These are phyloP conservation scores for Drosophila vallismaia DNA, from an alignment of 2,888 invertebrate genomes.

Conservation along the genomic window DNA sequence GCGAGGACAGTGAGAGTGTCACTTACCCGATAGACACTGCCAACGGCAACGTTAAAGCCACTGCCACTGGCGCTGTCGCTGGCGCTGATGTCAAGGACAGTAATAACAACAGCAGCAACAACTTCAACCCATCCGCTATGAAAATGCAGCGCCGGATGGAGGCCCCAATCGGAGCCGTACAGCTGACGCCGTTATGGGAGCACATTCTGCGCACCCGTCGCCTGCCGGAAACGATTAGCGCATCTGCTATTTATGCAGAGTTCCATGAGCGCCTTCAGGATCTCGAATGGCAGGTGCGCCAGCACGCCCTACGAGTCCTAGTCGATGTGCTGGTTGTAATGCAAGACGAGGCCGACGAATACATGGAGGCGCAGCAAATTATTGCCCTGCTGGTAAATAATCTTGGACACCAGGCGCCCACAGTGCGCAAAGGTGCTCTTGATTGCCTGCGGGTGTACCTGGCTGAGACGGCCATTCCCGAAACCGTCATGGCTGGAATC, in stretches of 20 bases:
- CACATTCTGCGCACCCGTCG: slow-evolving; percentile 90
- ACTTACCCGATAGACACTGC: slow-evolving; percentile 25
- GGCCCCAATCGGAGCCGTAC: slow-evolving; percentile 73
- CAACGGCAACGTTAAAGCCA: slow-evolving; percentile 8
- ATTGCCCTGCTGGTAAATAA: slow-evolving; percentile 90
- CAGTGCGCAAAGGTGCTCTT: slow-evolving; percentile 91
- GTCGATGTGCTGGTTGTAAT: slow-evolving; percentile 91
- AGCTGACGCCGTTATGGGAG: slow-evolving; percentile 92
- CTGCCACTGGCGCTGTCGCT: slow-evolving; percentile 2
- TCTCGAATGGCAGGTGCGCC: slow-evolving; percentile 93
- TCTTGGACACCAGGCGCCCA: slow-evolving; percentile 91
- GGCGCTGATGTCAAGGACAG: slow-evolving; percentile 51
- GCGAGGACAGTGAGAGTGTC: slow-evolving; percentile 43
- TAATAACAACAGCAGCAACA: slow-evolving; percentile 37
- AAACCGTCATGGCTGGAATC: slow-evolving; percentile 87
- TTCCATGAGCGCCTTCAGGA: slow-evolving; percentile 89
- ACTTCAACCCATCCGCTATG: background rate
- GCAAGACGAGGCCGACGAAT: slow-evolving; percentile 88
- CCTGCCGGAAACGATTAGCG: slow-evolving; percentile 88
- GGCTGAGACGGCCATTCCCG: slow-evolving; percentile 87
- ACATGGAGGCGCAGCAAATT: slow-evolving; percentile 86
- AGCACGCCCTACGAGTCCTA: slow-evolving; percentile 91
- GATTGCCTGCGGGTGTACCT: slow-evolving; percentile 91
- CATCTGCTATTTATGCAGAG: slow-evolving; percentile 88
- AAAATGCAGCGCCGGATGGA: slow-evolving; percentile 68